Percentiles rank a stretch among this genome's conserved stretches.
phyloP scores from a whole-genome alignment of 2,113 vertebrate species.

The Elaphurus davidianus region DNA sequence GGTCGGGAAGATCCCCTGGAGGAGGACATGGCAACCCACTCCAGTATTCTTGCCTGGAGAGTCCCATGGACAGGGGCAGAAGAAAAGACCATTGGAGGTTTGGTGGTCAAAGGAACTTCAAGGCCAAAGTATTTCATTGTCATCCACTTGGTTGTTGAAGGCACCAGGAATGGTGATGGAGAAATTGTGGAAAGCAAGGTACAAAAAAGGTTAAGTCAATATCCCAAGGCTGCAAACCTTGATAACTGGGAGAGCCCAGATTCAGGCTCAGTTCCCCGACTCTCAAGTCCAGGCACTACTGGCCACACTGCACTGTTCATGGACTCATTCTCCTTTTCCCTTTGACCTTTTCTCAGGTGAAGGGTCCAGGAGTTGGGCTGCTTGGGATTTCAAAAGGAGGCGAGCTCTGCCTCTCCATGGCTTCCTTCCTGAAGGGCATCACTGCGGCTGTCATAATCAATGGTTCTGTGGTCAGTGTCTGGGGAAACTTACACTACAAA shows the following conservation, averaged over 20 bases:
- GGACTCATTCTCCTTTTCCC: neutral
- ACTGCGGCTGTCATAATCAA: conserved; percentile 86
- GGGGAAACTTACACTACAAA: conserved; percentile 79
- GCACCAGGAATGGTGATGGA: neutral
- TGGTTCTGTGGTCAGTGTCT: conserved; percentile 77
- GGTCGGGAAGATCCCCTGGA: neutral
- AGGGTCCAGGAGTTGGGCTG: conserved; percentile 86
- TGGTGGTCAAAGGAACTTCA: neutral
- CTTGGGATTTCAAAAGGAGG: conserved; percentile 90
- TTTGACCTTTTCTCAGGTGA: conserved; percentile 77
- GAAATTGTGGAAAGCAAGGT: neutral
- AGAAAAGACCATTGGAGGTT: neutral
- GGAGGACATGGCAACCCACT: neutral
- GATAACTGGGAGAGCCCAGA: neutral
- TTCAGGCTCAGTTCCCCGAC: neutral
- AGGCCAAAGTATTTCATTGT: neutral
- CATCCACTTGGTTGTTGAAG: neutral
- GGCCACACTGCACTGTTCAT: neutral
- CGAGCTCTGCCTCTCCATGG: conserved; percentile 87
- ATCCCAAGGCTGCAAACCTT: neutral
- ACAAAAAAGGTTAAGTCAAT: neutral
- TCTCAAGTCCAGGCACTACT: neutral
- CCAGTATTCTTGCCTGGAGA: neutral
- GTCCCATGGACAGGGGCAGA: neutral
- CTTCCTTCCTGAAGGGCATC: conserved; percentile 89